Conservation (phyloP, 2,888 invertebrate genomes). For the Meghimatium bilineatum region DNA sequence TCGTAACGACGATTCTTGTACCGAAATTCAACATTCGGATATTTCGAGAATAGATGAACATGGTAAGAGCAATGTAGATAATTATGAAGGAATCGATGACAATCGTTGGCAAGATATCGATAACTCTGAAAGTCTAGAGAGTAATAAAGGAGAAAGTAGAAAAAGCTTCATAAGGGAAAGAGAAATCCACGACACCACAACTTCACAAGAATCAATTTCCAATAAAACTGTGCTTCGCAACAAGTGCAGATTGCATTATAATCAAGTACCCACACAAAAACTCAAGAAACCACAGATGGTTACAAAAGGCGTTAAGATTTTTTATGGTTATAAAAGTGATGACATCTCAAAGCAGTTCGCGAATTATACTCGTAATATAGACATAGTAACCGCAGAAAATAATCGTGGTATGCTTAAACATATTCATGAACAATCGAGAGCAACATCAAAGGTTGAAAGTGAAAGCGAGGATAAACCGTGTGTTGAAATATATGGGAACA, state of each 20-base stretch:
- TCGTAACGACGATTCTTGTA: neutral
- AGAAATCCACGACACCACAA: neutral
- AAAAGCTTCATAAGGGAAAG: neutral
- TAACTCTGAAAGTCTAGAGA: constrained; percentile 54
- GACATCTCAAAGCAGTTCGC: neutral
- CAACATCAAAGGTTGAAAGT: neutral
- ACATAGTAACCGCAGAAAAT: neutral
- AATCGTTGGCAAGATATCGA: constrained; percentile 65
- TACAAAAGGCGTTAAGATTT: neutral
- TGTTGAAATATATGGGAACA: neutral
- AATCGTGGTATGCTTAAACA: too few relatives aligned
- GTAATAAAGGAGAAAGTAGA: neutral
- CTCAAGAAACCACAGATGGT: neutral
- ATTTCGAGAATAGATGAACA: neutral
- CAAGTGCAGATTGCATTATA: neutral
- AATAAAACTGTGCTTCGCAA: neutral
- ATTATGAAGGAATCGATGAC: constrained; percentile 51
- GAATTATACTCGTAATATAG: neutral
- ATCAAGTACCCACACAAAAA: neutral
- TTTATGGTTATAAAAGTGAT: neutral
- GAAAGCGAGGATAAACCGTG: neutral
- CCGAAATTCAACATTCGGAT: neutral
- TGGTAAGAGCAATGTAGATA: constrained; percentile 44
- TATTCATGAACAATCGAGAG: neutral
- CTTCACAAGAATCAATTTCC: neutral